Evolutionary conservation across 2,113 vertebrate species (phyloP).

Genomic region (Dunckerocampus dactyliophorus): DNA sequence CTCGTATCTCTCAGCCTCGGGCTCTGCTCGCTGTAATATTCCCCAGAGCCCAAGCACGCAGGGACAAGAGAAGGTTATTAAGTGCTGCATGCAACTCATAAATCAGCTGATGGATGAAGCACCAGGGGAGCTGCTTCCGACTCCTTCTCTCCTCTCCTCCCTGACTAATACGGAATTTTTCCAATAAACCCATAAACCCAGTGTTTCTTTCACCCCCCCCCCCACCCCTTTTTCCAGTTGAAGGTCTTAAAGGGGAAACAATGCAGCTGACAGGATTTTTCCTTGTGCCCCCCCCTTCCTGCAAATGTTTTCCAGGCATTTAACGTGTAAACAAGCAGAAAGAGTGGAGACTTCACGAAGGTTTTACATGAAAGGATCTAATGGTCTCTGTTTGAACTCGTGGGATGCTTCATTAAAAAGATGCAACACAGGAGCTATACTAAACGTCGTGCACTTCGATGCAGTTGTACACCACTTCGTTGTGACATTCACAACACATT

Average conservation of each 20-base stretch:
- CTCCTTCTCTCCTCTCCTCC: constrained; percentile 27
- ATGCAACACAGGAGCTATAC: background rate
- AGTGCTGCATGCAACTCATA: constrained; percentile 39
- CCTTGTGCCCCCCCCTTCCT: constrained; percentile 7
- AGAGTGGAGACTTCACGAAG: background rate
- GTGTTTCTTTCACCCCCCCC: constrained; percentile 11
- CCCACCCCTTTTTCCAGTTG: constrained; percentile 22
- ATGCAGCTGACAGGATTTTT: constrained; percentile 34
- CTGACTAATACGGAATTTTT: constrained; percentile 25
- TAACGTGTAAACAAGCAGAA: constrained; percentile 24
- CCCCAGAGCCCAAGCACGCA: constrained; percentile 19
- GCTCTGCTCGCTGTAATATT: background rate
- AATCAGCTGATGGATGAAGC: constrained; percentile 54
- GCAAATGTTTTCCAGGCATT: constrained; percentile 43
- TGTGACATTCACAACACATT: no score
- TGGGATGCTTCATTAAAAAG: background rate
- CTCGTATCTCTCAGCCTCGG: background rate
- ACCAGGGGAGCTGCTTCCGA: constrained; percentile 26
- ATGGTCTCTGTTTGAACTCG: background rate
- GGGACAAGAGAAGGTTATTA: constrained; percentile 36
- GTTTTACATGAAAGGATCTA: background rate
- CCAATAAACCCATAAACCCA: constrained; percentile 3
- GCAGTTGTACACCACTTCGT: background rate
- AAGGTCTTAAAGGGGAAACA: constrained; percentile 48
- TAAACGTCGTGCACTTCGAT: background rate